Percentiles rank a stretch among this genome's conserved stretches.
These are phyloP conservation scores for Wiebesia pumilae DNA, from an alignment of 1,140 invertebrate species.

Conservation along the genomic window DNA sequence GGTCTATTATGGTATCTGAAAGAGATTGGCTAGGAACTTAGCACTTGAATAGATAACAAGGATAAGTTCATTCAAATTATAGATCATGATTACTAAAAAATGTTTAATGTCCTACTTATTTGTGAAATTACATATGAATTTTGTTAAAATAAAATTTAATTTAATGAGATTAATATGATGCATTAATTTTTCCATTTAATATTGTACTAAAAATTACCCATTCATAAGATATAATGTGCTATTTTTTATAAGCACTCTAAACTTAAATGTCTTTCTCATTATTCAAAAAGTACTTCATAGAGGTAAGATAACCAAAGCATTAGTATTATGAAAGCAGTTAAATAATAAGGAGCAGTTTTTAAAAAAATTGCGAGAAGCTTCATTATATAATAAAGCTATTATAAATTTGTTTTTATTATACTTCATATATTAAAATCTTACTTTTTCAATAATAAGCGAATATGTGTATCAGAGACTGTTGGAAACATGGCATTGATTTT, in stretches of 20 bases:
- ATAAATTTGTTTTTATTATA: slow-evolving; percentile 1
- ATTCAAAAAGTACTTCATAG: background rate
- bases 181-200: no score
- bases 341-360: slow-evolving; percentile 18
- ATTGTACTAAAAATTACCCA: background rate
- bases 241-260: background rate
- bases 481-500: slow-evolving; percentile 94
- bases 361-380: slow-evolving; percentile 31
- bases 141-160: no score
- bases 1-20: slow-evolving; percentile 92
- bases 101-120: background rate
- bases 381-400: background rate
- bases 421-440: slow-evolving; percentile 67
- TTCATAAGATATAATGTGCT: background rate
- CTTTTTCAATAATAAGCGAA: slow-evolving; percentile 90
- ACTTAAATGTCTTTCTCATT: background rate
- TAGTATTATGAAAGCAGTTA: slow-evolving; percentile 43
- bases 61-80: background rate
- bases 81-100: background rate
- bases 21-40: slow-evolving; percentile 72
- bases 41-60: slow-evolving; percentile 51
- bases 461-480: slow-evolving; percentile 91
- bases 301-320: slow-evolving; percentile 27
- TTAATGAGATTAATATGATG: no score
- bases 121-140: background rate